Evolutionary conservation across 2,113 vertebrate species (phyloP), one percentile per base, ranked within the genome.

Genomic region (Monopterus albus): DNA sequence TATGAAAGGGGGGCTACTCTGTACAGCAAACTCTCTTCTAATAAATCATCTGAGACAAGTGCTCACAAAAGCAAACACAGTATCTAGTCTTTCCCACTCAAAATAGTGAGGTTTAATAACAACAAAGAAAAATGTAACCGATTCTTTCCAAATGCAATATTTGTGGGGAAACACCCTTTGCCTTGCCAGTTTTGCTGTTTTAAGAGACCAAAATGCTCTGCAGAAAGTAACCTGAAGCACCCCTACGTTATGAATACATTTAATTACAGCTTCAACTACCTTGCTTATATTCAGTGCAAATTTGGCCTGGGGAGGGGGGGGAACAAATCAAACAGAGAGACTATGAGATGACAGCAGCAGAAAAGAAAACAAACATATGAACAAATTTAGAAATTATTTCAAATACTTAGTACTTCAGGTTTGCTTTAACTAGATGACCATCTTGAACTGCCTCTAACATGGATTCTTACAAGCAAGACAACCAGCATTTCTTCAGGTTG

Each of bases 51-150:
- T 68, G 60, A 84, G 78, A 72, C 53, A 47, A 60, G 50, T 49
- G 28, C 7, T 26, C 45, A 71, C 69, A 68, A 82, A 85, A 77
- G 47, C 56, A 75, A 83, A 73, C 56, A 83, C 20, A 78, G 36
- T 38, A 39, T 56, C 39, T 81, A 51, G 25, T 40, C 5, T 66
- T 75, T 66, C 43, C 61, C 56, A 60, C 31, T 51, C 12, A 21
- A 65, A 14, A 62, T 15, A 62, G 51, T 36, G 21, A 72, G 39
- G 45, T 75, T 87, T 75, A 60, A 78, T 78, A 57, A 63, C 21
- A 61, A 45, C 9, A 38, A 70, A 28, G 29, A 50, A 15, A 58
- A 47, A 62, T 36, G 7, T 13, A 51, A 65, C 2, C 51, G 1
- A 13, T 58, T 63, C 76, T 60, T 67, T 78, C 71, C 35, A 63